Percentiles rank a stretch among this genome's conserved stretches.
Evolutionary conservation across 2,888 invertebrate genomes (phyloP).

Genomic region (Pollenia griseotomentosa): DNA sequence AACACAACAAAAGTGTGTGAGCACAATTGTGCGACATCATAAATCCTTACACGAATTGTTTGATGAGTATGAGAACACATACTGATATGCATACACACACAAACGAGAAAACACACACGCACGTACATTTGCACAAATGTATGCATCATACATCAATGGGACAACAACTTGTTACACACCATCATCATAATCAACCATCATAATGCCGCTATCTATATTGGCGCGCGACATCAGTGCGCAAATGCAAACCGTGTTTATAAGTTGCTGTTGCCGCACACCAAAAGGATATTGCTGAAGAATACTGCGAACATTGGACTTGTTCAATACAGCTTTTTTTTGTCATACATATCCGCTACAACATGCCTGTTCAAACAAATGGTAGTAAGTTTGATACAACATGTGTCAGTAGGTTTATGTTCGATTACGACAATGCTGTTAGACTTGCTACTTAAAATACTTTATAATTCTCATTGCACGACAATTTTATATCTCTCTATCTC

Average conservation of each 20-base stretch:
- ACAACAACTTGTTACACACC: slow-evolving; percentile 74
- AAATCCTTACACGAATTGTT: slow-evolving; percentile 57
- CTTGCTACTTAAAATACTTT: neutral
- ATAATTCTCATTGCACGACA: neutral
- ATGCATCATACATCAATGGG: slow-evolving; percentile 53
- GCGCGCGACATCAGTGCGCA: slow-evolving; percentile 43
- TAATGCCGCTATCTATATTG: slow-evolving; percentile 38
- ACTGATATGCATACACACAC: neutral
- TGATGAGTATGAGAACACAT: slow-evolving; percentile 13
- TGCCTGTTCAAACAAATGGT: neutral
- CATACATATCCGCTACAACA: slow-evolving; percentile 15
- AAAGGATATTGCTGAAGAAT: neutral
- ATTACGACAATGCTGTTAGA: neutral
- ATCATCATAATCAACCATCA: slow-evolving; percentile 39
- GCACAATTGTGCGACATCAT: slow-evolving; percentile 6
- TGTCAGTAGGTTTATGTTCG: neutral
- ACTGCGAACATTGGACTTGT: slow-evolving; percentile 5
- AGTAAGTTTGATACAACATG: neutral
- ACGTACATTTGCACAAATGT: neutral
- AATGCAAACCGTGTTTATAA: slow-evolving; percentile 27
- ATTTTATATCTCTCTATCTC: neutral
- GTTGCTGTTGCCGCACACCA: neutral
- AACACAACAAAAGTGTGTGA: slow-evolving; percentile 44
- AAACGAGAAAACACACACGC: neutral
- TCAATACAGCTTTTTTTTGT: neutral